Percentiles rank a stretch among this genome's conserved stretches.
phyloP scores from a whole-genome alignment of 2,797 vertebrate species.

The Sus cebifrons region DNA sequence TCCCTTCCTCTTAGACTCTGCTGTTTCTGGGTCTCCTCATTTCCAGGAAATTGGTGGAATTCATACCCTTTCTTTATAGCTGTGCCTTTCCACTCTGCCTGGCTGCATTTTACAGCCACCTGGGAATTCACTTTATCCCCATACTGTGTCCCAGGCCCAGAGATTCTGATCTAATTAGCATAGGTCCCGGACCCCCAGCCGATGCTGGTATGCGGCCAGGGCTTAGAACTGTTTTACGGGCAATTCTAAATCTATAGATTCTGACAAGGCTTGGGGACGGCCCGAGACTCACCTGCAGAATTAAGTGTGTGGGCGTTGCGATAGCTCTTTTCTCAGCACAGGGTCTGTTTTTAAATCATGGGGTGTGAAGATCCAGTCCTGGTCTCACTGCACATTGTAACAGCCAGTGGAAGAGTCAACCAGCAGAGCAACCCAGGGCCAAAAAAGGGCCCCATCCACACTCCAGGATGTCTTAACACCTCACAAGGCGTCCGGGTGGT shows the following conservation, averaged over 20 bases:
- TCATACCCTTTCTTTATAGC: background rate
- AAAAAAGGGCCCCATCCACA: background rate
- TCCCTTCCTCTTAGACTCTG: background rate
- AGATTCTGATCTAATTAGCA: background rate
- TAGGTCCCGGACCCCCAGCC: background rate
- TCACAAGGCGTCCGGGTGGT: background rate
- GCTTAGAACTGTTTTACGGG: background rate
- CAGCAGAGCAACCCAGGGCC: background rate
- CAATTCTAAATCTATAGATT: background rate
- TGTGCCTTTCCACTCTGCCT: background rate
- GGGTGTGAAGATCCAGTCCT: background rate
- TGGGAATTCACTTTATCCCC: background rate
- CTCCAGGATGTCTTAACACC: background rate
- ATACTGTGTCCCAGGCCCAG: background rate
- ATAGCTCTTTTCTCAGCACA: background rate
- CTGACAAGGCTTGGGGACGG: background rate
- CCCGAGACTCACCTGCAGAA: background rate
- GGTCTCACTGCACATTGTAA: background rate
- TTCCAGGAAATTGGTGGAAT: background rate
- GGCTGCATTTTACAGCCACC: background rate
- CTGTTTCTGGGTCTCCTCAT: background rate
- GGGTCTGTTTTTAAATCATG: conserved; percentile 20
- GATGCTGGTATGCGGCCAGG: background rate
- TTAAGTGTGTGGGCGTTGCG: background rate
- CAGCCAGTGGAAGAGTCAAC: background rate